phyloP scores from a whole-genome alignment of 1,140 invertebrate genomes.

The Aporrectodea caliginosa region DNA sequence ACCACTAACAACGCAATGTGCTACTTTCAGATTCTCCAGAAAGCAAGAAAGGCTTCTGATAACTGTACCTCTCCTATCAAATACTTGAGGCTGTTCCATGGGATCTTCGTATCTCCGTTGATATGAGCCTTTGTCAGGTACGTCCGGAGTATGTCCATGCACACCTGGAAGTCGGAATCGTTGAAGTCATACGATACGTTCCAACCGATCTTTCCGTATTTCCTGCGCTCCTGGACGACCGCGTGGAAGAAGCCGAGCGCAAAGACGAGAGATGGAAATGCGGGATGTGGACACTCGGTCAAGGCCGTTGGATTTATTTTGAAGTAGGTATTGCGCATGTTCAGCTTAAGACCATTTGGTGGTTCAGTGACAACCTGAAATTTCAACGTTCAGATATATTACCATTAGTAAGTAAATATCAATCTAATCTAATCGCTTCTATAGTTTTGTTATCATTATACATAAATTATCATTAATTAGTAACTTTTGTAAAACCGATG shows the following conservation, averaged over 20 bases:
- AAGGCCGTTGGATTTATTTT: slow-evolving; percentile 71
- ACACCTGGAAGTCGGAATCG: slow-evolving; percentile 71
- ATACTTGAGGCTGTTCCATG: slow-evolving; percentile 85
- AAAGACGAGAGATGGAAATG: slow-evolving; percentile 40
- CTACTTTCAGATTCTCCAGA: too few relatives aligned
- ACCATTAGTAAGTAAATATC: not conserved
- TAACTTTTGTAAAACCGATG: too few relatives aligned
- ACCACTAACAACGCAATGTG: too few relatives aligned
- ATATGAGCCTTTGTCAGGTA: slow-evolving; percentile 70
- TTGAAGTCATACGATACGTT: slow-evolving; percentile 90
- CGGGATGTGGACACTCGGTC: slow-evolving; percentile 68
- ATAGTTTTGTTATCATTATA: too few relatives aligned
- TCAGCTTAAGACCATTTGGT: slow-evolving; percentile 81
- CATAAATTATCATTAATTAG: not conserved
- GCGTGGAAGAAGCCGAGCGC: slow-evolving; percentile 64
- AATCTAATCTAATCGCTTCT: too few relatives aligned
- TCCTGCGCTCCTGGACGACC: slow-evolving; percentile 74
- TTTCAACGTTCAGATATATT: slow-evolving; percentile 35
- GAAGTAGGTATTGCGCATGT: slow-evolving; percentile 80
- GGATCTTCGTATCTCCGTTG: slow-evolving; percentile 64
- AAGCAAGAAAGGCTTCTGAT: not conserved
- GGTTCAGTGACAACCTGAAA: slow-evolving; percentile 81
- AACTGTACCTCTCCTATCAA: slow-evolving; percentile 72
- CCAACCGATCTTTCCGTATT: slow-evolving; percentile 88
- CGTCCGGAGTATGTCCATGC: slow-evolving; percentile 73